Evolutionary conservation across 1,140 invertebrate species (phyloP).

Genomic region (Centruroides sculpturatus): DNA sequence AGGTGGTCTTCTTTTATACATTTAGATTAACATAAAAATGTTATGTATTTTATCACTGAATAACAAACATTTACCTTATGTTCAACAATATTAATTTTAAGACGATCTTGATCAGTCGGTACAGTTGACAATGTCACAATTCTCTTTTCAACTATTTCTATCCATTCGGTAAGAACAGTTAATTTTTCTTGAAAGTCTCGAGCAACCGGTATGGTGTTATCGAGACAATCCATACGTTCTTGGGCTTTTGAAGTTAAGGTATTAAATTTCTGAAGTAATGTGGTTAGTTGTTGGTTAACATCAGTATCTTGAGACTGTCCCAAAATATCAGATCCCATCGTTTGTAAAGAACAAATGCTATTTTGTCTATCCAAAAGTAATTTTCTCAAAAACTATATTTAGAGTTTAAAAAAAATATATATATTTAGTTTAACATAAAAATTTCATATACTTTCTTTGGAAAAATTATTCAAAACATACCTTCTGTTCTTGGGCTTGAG

Average conservation of each 20-base stretch:
- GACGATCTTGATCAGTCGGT: slow-evolving; percentile 84
- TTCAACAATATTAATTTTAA: slow-evolving; percentile 67
- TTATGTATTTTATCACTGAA: neutral
- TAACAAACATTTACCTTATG: slow-evolving; percentile 32
- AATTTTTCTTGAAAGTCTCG: slow-evolving; percentile 65
- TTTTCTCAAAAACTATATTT: slow-evolving; percentile 69
- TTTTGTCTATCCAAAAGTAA: slow-evolving; percentile 86
- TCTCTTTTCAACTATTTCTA: slow-evolving; percentile 73
- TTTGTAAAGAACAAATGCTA: slow-evolving; percentile 74
- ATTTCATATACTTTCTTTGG: too few relatives aligned
- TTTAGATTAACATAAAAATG: too few relatives aligned
- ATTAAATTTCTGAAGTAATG: slow-evolving; percentile 35
- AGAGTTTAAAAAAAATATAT: too few relatives aligned
- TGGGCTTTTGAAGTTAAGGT: slow-evolving; percentile 60
- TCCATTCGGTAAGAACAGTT: slow-evolving; percentile 64
- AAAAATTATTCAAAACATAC: too few relatives aligned
- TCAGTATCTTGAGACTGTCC: too few relatives aligned
- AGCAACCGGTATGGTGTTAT: slow-evolving; percentile 71
- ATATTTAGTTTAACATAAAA: too few relatives aligned
- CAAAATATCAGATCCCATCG: slow-evolving; percentile 43
- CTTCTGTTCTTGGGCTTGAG: slow-evolving; percentile 76
- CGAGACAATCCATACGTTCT: slow-evolving; percentile 67
- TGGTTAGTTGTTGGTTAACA: too few relatives aligned
- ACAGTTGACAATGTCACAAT: slow-evolving; percentile 75
- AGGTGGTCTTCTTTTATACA: too few relatives aligned